Evolutionary conservation across 2,888 invertebrate genomes (phyloP), one percentile per base, ranked within the genome.

Genomic region (Monoplex corrugatus): DNA sequence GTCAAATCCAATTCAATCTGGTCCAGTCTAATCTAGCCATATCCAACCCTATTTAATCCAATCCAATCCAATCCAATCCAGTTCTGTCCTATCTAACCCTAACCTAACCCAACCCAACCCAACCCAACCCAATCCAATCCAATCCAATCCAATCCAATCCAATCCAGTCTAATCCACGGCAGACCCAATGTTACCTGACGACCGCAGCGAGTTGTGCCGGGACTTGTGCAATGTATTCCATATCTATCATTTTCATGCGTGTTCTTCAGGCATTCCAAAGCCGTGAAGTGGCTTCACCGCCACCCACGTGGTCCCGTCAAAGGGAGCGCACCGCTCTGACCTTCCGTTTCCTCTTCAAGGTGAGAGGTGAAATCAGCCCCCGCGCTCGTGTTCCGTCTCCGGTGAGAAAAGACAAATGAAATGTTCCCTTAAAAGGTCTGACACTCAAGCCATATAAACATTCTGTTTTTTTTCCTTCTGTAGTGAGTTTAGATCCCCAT

Each of bases 41-140:
- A 16, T 43, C 82, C 44, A 44, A 23, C 44, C 82, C 82, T 44
- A 16, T 82, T 44, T n/a, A 82, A 44, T 82, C 82, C 44, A 82
- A 28, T 44, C 82, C 82, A 82, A 44, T 82, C 82, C 43, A 44
- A 28, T 82, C 82, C 38, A 44, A 44, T 44, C 82, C 82, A 44
- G 13, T 28, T 44, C 44, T n/a, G 19, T 44, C 43, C 82, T 44
- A 28, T 82, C 82, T 19, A n/a, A n/a, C n/a, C n/a, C n/a, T n/a
- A n/a, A n/a, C n/a, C n/a, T n/a, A 82, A 28, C n/a, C 82, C 82
- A 82, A 44, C 44, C 82, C 82, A 44, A 23, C n/a, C 82, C 82
- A 82, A 82, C 44, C 82, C 32, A 82, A 28, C 44, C 44, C 82
- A 44, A 32, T 82, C 82, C 38, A 78, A 78, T 78, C 75, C 75